A percentile compares a stretch with the other conserved stretches of the same genome.
Evolutionary conservation across 2,888 invertebrate genomes (phyloP).

Genomic region (Alloplasta piceator): DNA sequence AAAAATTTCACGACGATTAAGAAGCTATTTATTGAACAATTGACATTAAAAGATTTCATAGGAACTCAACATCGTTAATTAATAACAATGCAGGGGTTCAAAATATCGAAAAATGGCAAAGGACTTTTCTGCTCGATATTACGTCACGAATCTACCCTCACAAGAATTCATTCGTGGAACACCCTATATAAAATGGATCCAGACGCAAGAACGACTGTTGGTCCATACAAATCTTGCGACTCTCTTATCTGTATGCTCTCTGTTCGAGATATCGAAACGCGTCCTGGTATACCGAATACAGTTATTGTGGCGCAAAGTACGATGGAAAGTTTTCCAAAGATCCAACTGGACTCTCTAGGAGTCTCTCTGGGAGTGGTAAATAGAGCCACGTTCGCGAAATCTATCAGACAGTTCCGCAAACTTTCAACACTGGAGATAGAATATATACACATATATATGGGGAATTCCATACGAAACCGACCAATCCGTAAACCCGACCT

Average conservation of each 20-base stretch:
- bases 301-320: conserved; percentile 20
- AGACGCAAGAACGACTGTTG: conserved; percentile 2
- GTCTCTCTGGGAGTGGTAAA: conserved; percentile 10
- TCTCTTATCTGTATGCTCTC: conserved; percentile 30
- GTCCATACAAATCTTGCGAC: conserved; percentile 50
- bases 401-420: conserved; percentile 51
- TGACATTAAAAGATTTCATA: no score
- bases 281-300: conserved; percentile 10
- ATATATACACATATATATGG: conserved; percentile 25
- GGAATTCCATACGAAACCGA: no score
- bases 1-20: no score
- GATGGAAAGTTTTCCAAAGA: conserved; percentile 46
- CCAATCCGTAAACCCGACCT: no score
- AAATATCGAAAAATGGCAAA: no score
- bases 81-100: no score
- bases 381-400: conserved; percentile 1
- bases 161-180: no score
- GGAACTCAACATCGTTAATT: no score
- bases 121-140: no score
- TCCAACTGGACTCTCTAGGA: conserved; percentile 43
- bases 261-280: conserved; percentile 10
- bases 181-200: conserved; percentile 35
- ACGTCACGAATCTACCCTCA: no score
- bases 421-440: conserved; percentile 46
- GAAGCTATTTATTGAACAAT: no score